Base-by-base conservation (phyloP, 1,140 invertebrate genomes). In the Drosophila carrolli region DNA sequence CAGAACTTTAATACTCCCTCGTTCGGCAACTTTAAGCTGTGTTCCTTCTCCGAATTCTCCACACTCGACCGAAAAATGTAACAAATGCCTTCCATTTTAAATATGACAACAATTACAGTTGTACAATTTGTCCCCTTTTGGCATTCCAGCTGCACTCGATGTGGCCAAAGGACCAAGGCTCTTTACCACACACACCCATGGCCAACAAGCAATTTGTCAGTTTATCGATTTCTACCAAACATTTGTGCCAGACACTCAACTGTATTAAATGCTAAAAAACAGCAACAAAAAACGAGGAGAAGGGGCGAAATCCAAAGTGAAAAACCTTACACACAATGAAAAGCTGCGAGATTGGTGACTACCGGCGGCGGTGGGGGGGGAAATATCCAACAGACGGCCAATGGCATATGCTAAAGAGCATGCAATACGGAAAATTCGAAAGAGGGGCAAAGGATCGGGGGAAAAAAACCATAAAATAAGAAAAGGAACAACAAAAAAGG, bases 221-320 rank as follows among this genome's bases (percentile, higher is more conserved):
- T 89, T 89, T 89, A 89, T 89, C 84, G 84, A 89, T 89, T 89
- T 89, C 84, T 90, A 89, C 84, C 84, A 89, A 89, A 89, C 85
- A 89, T 89, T 89, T 89, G 81, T 90, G 84, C 84, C 84, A 89
- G 84, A 89, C 84, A 88, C 84, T 89, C 84, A 88, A 89, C 84
- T 89, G 84, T 89, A 89, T 89, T 89, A 89, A 89, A 89, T 89
- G 84, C 85, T 89, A 89, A 88, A 88, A 88, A 88, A 88, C 75
- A 83, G 84, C 84, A 88, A 83, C 83, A 86, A 76, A 43, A 37
- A 60, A 5, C 7, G 43, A 53, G 37, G 27, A 27, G 38, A 13
- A 55, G 29, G 48, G 16, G 57, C 29, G 13, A 50, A 70, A 66
- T 60, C 75, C 75, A 88, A 89, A 88, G 84, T 88, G 83, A 89